Evolutionary conservation across 2,797 vertebrate species (phyloP), one percentile per base, ranked within the genome.

Genomic region (Sardinella longiceps): DNA sequence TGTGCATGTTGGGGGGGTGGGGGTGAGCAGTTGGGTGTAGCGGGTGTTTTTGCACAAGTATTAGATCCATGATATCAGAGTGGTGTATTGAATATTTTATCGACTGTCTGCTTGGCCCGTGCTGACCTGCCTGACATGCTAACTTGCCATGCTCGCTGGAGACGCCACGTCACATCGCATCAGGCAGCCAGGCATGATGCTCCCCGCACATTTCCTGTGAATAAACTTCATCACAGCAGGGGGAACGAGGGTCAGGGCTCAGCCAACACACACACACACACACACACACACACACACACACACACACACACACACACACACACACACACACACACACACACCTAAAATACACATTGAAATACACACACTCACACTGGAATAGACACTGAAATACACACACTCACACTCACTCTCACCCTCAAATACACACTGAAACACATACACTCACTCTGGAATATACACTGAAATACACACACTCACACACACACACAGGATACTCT

Each of bases 1-100:
- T 50, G 48, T 50, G 11, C 15, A 14, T 50, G 48, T 53, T 3
- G 56, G 3, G 56, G 1, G 15, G 3, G 90, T 93, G 90, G 90
- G 53, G 86, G 85, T 66, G 84, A 50, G 20, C 23, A 23, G 60
- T 30, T 25, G 87, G 30, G 85, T 50, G 20, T 56, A 23, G 60
- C 12, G 60, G 87, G 30, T 84, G 87, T 66, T 86, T 91, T 92
- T 95, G 88, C 89, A 88, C 85, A 91, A 90, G 89, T 95, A 96
- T 97, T 96, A 96, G 94, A 95, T 96, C 94, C 93, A 95, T 97
- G 93, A 94, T 96, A 95, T 96, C 94, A 95, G 93, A 96, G 94
- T 92, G 90, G 91, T 96, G 94, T 94, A 95, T 95, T 97, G 96
- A 97, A 96, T 97, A 96, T 98, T 97, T 98, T 95, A 97, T 96